phyloP scores from a whole-genome alignment of 2,113 vertebrate species.

The Elgaria multicarinata region DNA sequence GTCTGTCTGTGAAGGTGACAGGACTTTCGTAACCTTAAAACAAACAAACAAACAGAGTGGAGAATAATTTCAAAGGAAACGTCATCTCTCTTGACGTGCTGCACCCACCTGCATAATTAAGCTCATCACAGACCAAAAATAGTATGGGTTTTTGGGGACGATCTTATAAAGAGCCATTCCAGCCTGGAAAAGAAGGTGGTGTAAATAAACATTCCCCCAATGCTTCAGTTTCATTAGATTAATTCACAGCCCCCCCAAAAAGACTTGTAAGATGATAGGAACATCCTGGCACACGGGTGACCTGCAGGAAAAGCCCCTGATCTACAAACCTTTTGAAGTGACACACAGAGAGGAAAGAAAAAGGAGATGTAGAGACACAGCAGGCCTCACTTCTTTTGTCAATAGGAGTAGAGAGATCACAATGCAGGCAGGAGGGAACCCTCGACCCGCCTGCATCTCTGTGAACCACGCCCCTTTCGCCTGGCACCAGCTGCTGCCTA shows the following conservation, averaged over 20 bases:
- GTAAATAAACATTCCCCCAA: constrained; percentile 1
- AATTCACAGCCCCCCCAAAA: neutral
- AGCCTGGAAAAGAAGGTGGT: constrained; percentile 84
- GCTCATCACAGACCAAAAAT: constrained; percentile 99
- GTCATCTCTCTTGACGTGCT: constrained; percentile 5
- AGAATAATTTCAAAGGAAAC: neutral
- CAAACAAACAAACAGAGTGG: neutral
- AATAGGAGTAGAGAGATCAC: no score
- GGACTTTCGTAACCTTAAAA: accelerated
- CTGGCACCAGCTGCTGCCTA: neutral
- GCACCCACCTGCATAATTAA: constrained; percentile 96
- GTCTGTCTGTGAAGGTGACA: neutral
- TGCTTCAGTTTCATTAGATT: neutral
- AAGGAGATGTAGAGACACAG: no score
- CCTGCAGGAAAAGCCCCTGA: neutral
- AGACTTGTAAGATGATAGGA: neutral
- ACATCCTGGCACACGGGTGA: neutral
- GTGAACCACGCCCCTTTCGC: neutral
- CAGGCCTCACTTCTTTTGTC: neutral
- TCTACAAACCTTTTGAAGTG: neutral
- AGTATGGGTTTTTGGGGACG: constrained; percentile 98
- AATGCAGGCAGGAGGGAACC: neutral
- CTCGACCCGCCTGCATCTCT: neutral
- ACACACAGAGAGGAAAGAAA: neutral
- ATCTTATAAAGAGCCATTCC: constrained; percentile 99